Evolutionary conservation across 2,113 vertebrate species (phyloP).

Genomic region (Leiothrix lutea): DNA sequence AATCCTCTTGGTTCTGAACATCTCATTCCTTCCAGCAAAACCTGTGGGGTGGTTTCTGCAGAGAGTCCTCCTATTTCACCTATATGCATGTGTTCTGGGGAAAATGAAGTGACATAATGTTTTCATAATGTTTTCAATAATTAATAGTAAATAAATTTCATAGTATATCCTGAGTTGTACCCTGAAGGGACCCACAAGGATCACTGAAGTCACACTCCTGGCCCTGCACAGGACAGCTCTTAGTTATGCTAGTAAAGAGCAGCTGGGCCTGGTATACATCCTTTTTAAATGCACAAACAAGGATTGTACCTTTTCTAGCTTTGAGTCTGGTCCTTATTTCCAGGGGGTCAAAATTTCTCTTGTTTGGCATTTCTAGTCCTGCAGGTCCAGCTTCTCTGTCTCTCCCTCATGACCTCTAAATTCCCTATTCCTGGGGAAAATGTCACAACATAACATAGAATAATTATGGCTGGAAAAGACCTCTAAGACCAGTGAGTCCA

Average conservation of each 20-base stretch:
- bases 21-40: background rate
- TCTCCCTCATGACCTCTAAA: background rate
- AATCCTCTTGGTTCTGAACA: background rate
- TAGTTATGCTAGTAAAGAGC: background rate
- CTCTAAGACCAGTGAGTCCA: fast-evolving
- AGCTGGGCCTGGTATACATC: background rate
- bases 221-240: background rate
- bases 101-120: background rate
- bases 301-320: background rate
- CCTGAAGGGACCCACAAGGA: background rate
- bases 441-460: background rate
- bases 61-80: background rate
- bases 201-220: background rate
- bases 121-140: background rate
- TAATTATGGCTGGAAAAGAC: background rate
- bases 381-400: background rate
- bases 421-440: background rate
- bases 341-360: background rate
- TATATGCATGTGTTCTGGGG: background rate
- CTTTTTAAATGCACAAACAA: background rate
- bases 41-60: background rate
- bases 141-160: background rate
- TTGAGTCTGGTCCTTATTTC: background rate
- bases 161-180: background rate
- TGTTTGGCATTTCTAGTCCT: background rate